phyloP scores from a whole-genome alignment of 1,140 invertebrate genomes.

The Drosophila setifemur region DNA sequence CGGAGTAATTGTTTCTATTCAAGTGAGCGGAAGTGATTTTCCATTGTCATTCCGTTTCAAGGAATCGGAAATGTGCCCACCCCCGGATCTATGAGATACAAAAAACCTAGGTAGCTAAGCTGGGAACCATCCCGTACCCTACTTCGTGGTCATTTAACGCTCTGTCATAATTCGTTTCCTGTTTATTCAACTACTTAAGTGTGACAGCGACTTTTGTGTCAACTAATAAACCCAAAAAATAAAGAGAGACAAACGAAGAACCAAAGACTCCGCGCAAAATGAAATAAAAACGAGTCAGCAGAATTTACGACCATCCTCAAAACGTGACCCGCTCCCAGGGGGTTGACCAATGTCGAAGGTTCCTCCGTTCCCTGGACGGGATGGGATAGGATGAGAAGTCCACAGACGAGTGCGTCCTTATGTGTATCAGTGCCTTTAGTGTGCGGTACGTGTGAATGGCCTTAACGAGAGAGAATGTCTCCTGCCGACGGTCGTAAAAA shows the following conservation, averaged over 20 bases:
- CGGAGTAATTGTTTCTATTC: slow-evolving; percentile 17
- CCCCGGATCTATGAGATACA: background rate
- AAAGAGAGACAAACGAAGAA: slow-evolving; percentile 40
- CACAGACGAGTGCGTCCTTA: slow-evolving; percentile 30
- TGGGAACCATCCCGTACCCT: slow-evolving; percentile 18
- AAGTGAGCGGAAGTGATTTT: slow-evolving; percentile 34
- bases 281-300: slow-evolving; percentile 48
- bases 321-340: slow-evolving; percentile 40
- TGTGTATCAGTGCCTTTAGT: slow-evolving; percentile 71
- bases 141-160: slow-evolving; percentile 53
- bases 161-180: slow-evolving; percentile 48
- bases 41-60: slow-evolving; percentile 9
- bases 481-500: slow-evolving; percentile 64
- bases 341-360: slow-evolving; percentile 34
- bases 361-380: background rate
- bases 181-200: slow-evolving; percentile 52
- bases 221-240: slow-evolving; percentile 47
- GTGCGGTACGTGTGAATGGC: slow-evolving; percentile 68
- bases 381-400: slow-evolving; percentile 5
- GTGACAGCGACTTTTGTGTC: slow-evolving; percentile 48
- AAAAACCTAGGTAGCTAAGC: background rate
- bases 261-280: slow-evolving; percentile 29
- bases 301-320: slow-evolving; percentile 53
- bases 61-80: slow-evolving; percentile 11
- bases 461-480: slow-evolving; percentile 35